Base-by-base conservation (phyloP, 1,140 invertebrate species). In the Lerema accius region DNA sequence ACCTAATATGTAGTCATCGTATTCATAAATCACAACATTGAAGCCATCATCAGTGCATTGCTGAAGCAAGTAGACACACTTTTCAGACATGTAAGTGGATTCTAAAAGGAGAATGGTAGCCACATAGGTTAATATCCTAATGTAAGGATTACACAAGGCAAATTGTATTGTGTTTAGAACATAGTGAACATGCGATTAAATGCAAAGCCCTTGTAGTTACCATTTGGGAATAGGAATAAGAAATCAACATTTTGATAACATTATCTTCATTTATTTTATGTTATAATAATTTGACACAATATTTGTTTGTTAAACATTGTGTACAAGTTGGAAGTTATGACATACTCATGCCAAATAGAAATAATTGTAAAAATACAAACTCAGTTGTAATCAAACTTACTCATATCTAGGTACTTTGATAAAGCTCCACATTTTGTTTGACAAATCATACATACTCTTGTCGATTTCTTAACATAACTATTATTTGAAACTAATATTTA, bases 401-500 rank as follows among this genome's bases (percentile, higher is more conserved):
- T 72, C 63, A 81, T 84, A 88, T 78, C 85, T 89, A 90, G 86
- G 88, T 90, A 89, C 85, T 87, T 86, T 86, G 71, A 90, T 90
- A 90, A 90, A 90, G 88, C 88, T 90, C 80, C 85, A 88, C 76
- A 77, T 88, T 89, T 90, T 89, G 86, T 90, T 90, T 89, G 86
- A 90, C 86, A 90, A 88, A 86, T 86, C 84, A 84, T 89, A 87
- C 81, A 84, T 85, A 84, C 80, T 88, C 84, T 89, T 86, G 84
- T 84, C 81, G 72, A 73, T 88, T 84, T 73, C 76, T 76, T 82
- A 85, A 64, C 58, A 65, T 78, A 82, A 68, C 69, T 82, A 82
- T 45, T 65, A 55, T 51, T 78, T 73, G 48, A 49, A 75, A 61
- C 51, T 84, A 80, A 78, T 88, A 89, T 89, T 89, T 86, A 89